Evolutionary conservation across 2,113 vertebrate genomes (phyloP).

Genomic region (Smithornis capensis): DNA sequence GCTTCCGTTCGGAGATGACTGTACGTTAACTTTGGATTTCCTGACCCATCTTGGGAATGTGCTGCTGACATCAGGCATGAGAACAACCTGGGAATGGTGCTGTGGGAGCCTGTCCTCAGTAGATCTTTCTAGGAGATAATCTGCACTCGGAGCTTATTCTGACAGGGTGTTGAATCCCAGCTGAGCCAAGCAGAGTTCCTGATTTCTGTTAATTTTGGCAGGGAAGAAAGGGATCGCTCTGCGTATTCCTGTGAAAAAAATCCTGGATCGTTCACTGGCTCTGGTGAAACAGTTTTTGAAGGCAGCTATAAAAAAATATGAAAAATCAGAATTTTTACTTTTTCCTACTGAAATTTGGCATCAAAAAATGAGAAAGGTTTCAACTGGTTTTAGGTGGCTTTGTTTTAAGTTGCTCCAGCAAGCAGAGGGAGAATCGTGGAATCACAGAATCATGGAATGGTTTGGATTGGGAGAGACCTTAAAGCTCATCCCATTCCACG

Average conservation of each 20-base stretch:
- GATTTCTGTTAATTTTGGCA: constrained; percentile 17
- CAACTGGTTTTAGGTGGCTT: not conserved
- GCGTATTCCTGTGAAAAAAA: not conserved
- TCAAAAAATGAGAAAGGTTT: not conserved
- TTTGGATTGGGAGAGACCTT: not conserved
- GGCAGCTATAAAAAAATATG: not conserved
- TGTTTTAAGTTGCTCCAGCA: not conserved
- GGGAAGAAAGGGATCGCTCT: not conserved
- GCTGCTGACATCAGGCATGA: not conserved
- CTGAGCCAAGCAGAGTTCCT: constrained; percentile 26
- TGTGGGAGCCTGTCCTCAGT: not conserved
- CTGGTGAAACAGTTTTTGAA: not conserved
- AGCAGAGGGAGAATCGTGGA: not conserved
- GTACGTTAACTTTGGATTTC: not conserved
- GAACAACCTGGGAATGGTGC: not conserved
- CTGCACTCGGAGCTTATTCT: not conserved
- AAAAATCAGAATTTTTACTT: not conserved
- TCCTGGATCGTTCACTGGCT: not conserved
- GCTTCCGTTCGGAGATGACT: not conserved
- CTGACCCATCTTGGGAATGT: not conserved
- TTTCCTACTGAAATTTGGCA: not conserved
- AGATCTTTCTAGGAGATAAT: constrained; percentile 36
- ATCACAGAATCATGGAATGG: not conserved
- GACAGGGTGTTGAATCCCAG: not conserved
- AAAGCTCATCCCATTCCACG: not conserved